Evolutionary conservation across 2,888 invertebrate genomes (phyloP), one percentile per base, ranked within the genome.

Genomic region (Brachyptera risi): DNA sequence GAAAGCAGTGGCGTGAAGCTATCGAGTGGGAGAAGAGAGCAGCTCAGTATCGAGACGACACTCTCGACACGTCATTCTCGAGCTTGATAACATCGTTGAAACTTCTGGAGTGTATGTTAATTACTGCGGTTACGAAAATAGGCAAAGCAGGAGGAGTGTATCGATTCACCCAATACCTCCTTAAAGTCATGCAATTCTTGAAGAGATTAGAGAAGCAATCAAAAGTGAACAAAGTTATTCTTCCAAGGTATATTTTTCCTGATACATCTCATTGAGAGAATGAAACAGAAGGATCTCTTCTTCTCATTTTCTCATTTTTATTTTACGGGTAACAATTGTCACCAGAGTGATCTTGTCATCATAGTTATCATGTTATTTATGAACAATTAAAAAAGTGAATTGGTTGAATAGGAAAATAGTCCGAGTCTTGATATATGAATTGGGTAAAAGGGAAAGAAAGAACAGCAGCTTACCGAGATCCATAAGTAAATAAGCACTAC

Each of bases 211-310:
- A 17, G 27, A 27, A 15, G 27, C 17, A 27, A 3, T 13, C 50
- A 13, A 24, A n/a, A 15, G 24, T 9, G 15, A 51, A 17, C 27
- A 27, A 26, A 17, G 27, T 51, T 9, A 27, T 27, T 3, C 31
- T 31, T 17, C 50, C 50, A 4, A 51, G 50, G 50, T 51, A 27
- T 42, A 15, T 42, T 47, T 47, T 47, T 11, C 19, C 21, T 17
- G 21, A 21, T 47, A 3, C 47, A 21, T 42, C 42, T n/a, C 5
- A 5, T 15, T 5, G 5, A n/a, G 5, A 42, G n/a, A n/a, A 15
- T 42, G 4, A 15, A 42, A 42, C n/a, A n/a, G n/a, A n/a, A n/a
- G n/a, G n/a, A n/a, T 3, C 15, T 13, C 13, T 21, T 47, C 11
- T 47, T 21, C 15, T 21, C 19, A 42, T 15, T 42, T 42, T 5